phyloP scores from a whole-genome alignment of 2,113 vertebrate species.

The Microtus pennsylvanicus region DNA sequence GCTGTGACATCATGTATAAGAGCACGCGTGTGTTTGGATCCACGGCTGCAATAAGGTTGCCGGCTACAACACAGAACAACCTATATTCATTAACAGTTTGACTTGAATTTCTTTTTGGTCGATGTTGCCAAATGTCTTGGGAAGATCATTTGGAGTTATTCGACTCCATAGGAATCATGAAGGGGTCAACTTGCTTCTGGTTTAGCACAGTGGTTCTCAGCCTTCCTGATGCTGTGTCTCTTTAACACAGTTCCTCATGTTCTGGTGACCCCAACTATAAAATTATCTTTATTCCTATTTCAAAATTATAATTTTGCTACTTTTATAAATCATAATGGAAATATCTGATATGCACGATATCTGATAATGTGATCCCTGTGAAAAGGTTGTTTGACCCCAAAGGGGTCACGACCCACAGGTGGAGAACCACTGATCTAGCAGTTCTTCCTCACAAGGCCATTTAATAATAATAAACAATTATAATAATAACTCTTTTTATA shows the following conservation, averaged over 20 bases:
- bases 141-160: background rate
- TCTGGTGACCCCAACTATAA: background rate
- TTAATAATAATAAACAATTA: background rate
- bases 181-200: background rate
- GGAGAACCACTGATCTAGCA: background rate
- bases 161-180: background rate
- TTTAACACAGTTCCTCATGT: background rate
- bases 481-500: too few relatives aligned
- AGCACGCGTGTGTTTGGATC: background rate
- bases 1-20: background rate
- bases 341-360: background rate
- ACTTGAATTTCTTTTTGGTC: background rate
- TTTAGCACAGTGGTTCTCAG: background rate
- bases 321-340: background rate
- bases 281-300: background rate
- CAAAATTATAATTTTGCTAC: background rate
- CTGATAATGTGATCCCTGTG: background rate
- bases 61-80: background rate
- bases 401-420: background rate
- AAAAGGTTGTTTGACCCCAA: background rate
- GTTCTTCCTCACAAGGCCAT: background rate
- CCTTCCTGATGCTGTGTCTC: background rate
- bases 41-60: background rate
- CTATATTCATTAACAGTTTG: too few relatives aligned
- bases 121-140: background rate